Percentiles rank a stretch among this genome's conserved stretches.
Conservation (phyloP, 2,797 vertebrate species). For the Cyclura pinguis region DNA sequence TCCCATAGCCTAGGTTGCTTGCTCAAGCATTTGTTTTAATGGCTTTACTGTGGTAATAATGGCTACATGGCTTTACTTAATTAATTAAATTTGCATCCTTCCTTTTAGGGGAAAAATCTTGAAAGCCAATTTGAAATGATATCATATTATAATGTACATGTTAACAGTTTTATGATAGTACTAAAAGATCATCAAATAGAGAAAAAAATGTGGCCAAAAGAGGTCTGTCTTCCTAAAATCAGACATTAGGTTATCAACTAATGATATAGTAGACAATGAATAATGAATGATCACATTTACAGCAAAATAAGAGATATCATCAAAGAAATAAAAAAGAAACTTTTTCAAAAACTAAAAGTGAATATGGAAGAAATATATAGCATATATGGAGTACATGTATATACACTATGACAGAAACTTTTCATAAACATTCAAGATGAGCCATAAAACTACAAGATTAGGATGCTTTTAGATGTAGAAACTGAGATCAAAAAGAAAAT, state of each 20-base stretch:
- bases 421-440: conserved; percentile 64
- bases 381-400: not conserved
- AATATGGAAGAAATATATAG: not conserved
- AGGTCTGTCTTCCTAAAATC: not conserved
- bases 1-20: not conserved
- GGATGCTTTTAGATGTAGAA: conserved; percentile 45
- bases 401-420: conserved; percentile 34
- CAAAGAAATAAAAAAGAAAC: not conserved
- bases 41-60: not conserved
- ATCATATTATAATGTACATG: not conserved
- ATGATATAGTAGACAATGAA: not conserved
- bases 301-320: not conserved
- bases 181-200: not conserved
- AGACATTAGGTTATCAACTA: not conserved
- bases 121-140: not conserved
- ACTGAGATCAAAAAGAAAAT: conserved; percentile 69
- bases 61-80: not conserved
- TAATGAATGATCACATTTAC: not conserved
- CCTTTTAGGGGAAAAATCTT: not conserved
- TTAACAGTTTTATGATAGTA: not conserved
- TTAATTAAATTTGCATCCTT: not conserved
- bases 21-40: not conserved
- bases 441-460: conserved; percentile 60
- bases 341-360: not conserved
- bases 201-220: not conserved